Base-by-base conservation (phyloP, 2,797 vertebrate genomes). In the Enoplosus armatus region DNA sequence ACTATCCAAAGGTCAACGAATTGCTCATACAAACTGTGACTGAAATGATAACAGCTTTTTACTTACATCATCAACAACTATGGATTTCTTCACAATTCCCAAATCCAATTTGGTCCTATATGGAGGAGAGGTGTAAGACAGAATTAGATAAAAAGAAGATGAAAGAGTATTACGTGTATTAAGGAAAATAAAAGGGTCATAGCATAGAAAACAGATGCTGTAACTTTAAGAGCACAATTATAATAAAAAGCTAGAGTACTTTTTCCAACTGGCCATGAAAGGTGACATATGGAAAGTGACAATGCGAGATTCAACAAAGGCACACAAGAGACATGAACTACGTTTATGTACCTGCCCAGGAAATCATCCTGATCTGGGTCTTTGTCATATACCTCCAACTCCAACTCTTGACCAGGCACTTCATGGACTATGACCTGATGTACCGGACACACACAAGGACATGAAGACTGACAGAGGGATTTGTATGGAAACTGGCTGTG, bases 301-400 rank as follows among this genome's bases (percentile, higher is more conserved):
- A 82, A 56, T 58, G 48, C 18, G 14, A 87, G 24, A 90, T 89
- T 94, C 80, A 79, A 95, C 92, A 74, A 92, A 91, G 39, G 79
- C 68, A 4, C 79, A 89, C 51, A 53, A 93, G 90, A 93, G 62
- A 95, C 89, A 33, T 96, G 83, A 95, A 70, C 93, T 55, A 47
- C 77, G 74, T 27, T 74, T 50, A 93, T 95, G 83, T 96, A 99
- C 98, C 97, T 97, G 90, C 98, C 98, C 94, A 99, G 94, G 93
- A 98, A 97, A 90, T 99, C 98, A 88, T 99, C 98, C 95, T 99
- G 94, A 93, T 98, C 97, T 63, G 97, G 87, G 85, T 99, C 98
- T 94, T 99, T 99, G 93, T 98, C 98, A 91, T 97, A 98, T 31
- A 99, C 92, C 86, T 99, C 97, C 91, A 98, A 96, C 86, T 98